These are phyloP conservation scores for Catamblyrhynchus diadema DNA, from an alignment of 2,797 vertebrate genomes.

Conservation along the genomic window DNA sequence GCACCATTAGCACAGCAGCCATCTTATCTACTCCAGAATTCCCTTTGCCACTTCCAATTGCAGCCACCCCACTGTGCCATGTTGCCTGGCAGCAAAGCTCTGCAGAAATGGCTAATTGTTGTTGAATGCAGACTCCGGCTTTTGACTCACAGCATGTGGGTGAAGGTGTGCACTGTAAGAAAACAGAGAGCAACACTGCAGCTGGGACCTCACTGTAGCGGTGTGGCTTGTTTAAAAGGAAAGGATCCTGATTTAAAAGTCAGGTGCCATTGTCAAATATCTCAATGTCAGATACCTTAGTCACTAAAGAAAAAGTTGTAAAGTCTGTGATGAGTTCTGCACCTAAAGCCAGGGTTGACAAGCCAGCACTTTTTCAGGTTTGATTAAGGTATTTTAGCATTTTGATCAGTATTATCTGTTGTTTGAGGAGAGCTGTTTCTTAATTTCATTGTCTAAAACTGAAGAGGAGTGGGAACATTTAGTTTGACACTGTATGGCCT, in stretches of 20 bases:
- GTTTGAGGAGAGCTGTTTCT: not conserved
- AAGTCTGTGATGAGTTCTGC: not conserved
- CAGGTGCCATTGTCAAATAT: not conserved
- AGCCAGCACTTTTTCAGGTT: not conserved
- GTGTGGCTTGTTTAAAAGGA: not conserved
- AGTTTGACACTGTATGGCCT: not conserved
- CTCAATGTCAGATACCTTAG: not conserved
- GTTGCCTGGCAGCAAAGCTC: not conserved
- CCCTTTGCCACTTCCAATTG: not conserved
- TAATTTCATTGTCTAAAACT: not conserved
- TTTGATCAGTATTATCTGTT: not conserved
- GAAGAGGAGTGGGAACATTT: not conserved
- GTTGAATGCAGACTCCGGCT: not conserved
- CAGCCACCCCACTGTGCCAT: not conserved
- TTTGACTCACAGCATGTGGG: fast-evolving
- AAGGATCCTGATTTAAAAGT: not conserved
- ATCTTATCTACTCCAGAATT: not conserved
- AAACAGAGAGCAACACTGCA: not conserved
- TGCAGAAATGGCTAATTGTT: not conserved
- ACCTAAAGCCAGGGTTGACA: not conserved
- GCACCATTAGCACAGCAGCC: not conserved
- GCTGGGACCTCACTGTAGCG: not conserved
- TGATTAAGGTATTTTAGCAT: not conserved
- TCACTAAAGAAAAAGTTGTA: not conserved
- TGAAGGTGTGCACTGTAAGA: not conserved